Conservation (phyloP, 2,797 vertebrate genomes). For the Luscinia megarhynchos region DNA sequence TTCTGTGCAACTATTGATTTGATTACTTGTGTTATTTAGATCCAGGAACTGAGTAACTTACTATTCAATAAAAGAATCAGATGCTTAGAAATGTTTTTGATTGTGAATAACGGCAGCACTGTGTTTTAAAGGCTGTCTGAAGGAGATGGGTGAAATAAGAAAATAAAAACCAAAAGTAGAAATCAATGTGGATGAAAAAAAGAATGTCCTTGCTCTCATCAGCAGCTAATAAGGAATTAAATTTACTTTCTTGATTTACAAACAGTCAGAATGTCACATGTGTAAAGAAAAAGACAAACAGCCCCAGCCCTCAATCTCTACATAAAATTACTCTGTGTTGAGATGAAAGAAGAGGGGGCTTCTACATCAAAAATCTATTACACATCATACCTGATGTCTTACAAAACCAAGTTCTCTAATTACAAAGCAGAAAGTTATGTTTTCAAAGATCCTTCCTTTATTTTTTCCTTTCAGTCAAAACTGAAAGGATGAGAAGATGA, state of each 20-base stretch:
- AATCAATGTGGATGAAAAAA: background rate
- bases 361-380: background rate
- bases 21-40: background rate
- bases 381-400: background rate
- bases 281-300: background rate
- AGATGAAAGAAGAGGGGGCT: background rate
- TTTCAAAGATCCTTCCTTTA: background rate
- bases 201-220: background rate
- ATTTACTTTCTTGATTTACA: background rate
- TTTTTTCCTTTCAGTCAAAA: background rate
- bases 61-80: background rate
- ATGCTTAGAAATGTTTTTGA: background rate
- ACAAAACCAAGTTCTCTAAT: background rate
- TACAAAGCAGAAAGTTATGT: background rate
- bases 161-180: rapidly evolving
- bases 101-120: background rate
- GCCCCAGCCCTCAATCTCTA: background rate
- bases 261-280: background rate
- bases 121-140: background rate
- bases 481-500: background rate
- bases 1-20: background rate
- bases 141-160: rapidly evolving
- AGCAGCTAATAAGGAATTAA: background rate
- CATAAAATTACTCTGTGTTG: background rate
- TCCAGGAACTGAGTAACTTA: background rate